These are phyloP conservation scores for Cryptocheilus praepositus DNA, from an alignment of 2,888 invertebrate species.

Conservation along the genomic window DNA sequence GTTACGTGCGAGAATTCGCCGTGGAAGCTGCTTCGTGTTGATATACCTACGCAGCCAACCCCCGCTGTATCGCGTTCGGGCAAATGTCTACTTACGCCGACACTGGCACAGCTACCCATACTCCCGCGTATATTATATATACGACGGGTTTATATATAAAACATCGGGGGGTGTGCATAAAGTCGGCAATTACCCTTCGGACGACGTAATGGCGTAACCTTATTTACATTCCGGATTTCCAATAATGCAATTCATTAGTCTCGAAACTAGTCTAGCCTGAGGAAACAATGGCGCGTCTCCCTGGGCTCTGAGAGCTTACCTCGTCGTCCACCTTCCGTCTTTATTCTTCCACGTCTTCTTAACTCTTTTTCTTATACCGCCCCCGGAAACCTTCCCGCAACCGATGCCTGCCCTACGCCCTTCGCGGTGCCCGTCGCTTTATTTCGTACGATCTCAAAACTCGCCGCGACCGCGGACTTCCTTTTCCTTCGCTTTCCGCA, in stretches of 20 bases:
- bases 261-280: conserved; percentile 38
- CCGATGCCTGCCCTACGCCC: too few species aligned
- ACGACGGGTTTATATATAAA: conserved; percentile 10
- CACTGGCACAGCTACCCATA: too few species aligned
- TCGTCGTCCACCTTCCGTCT: conserved; percentile 8
- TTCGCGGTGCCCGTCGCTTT: conserved; percentile 16
- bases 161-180: conserved; percentile 39
- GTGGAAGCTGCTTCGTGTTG: not conserved
- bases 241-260: conserved; percentile 65
- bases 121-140: conserved; percentile 25
- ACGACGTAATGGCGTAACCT: conserved; percentile 56
- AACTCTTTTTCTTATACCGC: conserved; percentile 14
- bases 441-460: not conserved
- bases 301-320: conserved; percentile 6
- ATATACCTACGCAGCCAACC: too few species aligned
- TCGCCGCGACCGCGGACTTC: conserved; percentile 20
- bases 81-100: too few species aligned
- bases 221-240: conserved; percentile 64
- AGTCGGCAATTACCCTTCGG: conserved; percentile 56
- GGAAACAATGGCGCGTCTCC: conserved; percentile 55
- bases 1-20: conserved; percentile 11
- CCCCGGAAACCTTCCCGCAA: not conserved
- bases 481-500: not conserved
- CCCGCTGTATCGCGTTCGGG: too few species aligned
- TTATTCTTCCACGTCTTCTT: too few species aligned